A percentile compares a stretch with the other conserved stretches of the same genome.
Evolutionary conservation across 1,140 invertebrate species (phyloP).

Genomic region (Drosophila ficusphila): DNA sequence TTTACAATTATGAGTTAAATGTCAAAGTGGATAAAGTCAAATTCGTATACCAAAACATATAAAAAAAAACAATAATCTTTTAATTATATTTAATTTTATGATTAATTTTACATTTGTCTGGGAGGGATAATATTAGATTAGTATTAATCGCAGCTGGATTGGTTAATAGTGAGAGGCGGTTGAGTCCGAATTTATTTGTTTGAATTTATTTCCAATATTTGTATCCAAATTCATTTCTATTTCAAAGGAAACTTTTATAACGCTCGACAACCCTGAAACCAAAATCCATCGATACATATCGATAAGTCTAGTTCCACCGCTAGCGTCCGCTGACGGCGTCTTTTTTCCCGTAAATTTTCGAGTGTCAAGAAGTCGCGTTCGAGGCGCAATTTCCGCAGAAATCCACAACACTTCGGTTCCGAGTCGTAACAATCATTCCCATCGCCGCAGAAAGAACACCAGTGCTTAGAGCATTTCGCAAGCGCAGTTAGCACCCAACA

Average conservation of each 20-base stretch:
- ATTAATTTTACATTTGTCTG: too few species aligned
- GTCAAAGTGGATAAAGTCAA: background rate
- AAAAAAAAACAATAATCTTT: too few species aligned
- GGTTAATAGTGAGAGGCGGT: too few species aligned
- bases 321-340: slow-evolving; percentile 47
- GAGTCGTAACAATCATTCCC: slow-evolving; percentile 63
- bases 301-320: background rate
- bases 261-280: slow-evolving; percentile 15
- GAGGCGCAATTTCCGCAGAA: slow-evolving; percentile 14
- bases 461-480: slow-evolving; percentile 56
- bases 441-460: slow-evolving; percentile 33
- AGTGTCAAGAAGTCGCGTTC: slow-evolving; percentile 56
- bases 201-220: too few species aligned
- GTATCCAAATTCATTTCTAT: too few species aligned
- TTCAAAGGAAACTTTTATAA: too few species aligned
- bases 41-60: background rate
- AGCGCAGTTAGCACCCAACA: slow-evolving; percentile 36
- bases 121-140: too few species aligned
- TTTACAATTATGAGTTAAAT: background rate
- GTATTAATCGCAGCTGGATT: too few species aligned
- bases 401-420: slow-evolving; percentile 22
- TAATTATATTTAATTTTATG: too few species aligned
- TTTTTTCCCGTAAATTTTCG: slow-evolving; percentile 51
- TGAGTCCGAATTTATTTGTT: too few species aligned
- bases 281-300: background rate